phyloP scores from a whole-genome alignment of 2,888 invertebrate species.

The Aphidius colemani region DNA sequence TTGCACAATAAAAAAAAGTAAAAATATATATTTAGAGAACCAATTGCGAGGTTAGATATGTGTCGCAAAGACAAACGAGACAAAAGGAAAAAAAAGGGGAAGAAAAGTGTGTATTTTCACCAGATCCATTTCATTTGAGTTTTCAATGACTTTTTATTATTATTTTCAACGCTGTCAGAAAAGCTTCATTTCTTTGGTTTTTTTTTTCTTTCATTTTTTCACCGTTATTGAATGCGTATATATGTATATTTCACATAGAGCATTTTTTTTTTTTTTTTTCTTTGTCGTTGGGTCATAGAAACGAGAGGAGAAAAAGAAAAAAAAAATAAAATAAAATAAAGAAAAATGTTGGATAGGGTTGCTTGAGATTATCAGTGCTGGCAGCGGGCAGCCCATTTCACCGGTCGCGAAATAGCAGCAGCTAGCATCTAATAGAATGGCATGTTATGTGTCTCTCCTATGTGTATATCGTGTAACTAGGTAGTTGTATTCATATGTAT shows the following conservation, averaged over 20 bases:
- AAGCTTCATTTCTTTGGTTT: background rate
- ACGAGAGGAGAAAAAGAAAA: constrained; percentile 25
- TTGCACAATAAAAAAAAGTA: no score
- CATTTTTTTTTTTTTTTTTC: constrained; percentile 10
- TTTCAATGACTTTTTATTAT: constrained; percentile 3
- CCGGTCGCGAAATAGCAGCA: constrained; percentile 57
- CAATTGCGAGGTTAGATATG: constrained; percentile 3
- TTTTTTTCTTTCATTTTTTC: background rate
- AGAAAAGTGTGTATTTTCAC: background rate
- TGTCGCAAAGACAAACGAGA: background rate
- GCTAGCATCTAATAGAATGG: constrained; percentile 52
- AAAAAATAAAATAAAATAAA: constrained; percentile 28
- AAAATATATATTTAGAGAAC: background rate
- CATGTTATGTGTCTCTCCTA: constrained; percentile 29
- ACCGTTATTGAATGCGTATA: constrained; percentile 6
- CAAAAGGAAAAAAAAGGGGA: background rate
- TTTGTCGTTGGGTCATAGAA: constrained; percentile 24
- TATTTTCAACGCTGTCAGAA: background rate
- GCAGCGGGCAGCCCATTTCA: constrained; percentile 56
- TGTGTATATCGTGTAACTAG: constrained; percentile 6
- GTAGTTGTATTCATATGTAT: constrained; percentile 12
- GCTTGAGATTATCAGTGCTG: constrained; percentile 52
- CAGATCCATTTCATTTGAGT: constrained; percentile 5
- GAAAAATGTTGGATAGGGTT: constrained; percentile 26
- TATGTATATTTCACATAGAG: constrained; percentile 10